Percentiles rank a stretch among this genome's conserved stretches.
phyloP scores from a whole-genome alignment of 2,113 vertebrate genomes.

The Limanda limanda region DNA sequence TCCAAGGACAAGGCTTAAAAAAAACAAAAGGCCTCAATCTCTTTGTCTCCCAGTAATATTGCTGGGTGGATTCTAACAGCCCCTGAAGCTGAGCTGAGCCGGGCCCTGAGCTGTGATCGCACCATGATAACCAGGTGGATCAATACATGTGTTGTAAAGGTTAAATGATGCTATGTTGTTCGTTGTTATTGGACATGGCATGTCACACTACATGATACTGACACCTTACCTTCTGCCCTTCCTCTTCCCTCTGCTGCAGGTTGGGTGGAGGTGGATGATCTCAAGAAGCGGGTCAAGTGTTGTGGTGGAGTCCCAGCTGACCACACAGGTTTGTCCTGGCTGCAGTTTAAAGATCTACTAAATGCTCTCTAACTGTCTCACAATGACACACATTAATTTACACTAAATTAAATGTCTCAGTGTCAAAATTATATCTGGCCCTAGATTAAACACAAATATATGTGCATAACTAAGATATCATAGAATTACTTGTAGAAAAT shows the following conservation, averaged over 20 bases:
- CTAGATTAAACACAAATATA: no score
- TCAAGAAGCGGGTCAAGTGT: conserved; percentile 62
- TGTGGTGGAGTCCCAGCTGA: conserved; percentile 37
- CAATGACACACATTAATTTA: neutral
- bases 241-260: conserved; percentile 42
- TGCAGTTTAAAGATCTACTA: conserved; percentile 17
- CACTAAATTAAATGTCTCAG: neutral
- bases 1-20: conserved; percentile 71
- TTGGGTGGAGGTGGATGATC: conserved; percentile 59
- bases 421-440: neutral
- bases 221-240: conserved; percentile 62
- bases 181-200: conserved; percentile 77
- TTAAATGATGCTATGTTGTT: conserved; percentile 86
- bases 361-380: neutral
- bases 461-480: no score
- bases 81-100: conserved; percentile 75
- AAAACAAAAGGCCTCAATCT: conserved; percentile 52
- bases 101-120: conserved; percentile 76
- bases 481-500: no score
- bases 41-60: conserved; percentile 77
- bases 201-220: conserved; percentile 80
- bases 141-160: conserved; percentile 87
- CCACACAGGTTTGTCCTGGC: conserved; percentile 21
- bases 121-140: conserved; percentile 82
- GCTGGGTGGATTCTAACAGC: conserved; percentile 68